A percentile compares a stretch with the other conserved stretches of the same genome.
phyloP scores from a whole-genome alignment of 2,797 vertebrate species.

The Acanthis flammea region DNA sequence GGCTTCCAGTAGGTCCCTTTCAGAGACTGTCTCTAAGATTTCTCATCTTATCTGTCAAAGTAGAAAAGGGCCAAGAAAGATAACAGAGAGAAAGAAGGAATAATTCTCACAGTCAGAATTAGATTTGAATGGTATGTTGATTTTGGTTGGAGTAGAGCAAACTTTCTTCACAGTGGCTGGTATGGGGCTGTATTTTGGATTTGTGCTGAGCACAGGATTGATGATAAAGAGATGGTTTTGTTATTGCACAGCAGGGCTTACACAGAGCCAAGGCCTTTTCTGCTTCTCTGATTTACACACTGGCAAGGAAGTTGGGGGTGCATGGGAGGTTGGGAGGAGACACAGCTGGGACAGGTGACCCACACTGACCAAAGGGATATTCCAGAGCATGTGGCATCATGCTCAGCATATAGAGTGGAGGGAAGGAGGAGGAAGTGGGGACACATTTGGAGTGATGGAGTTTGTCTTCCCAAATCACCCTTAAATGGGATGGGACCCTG shows the following conservation, averaged over 20 bases:
- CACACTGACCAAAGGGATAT: background rate
- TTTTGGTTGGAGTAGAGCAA: background rate
- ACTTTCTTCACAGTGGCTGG: background rate
- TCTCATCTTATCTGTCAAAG: background rate
- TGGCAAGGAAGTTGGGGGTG: fast-evolving
- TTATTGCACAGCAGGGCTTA: background rate
- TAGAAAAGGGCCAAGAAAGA: background rate
- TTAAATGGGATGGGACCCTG: too few relatives aligned
- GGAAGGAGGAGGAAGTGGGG: background rate
- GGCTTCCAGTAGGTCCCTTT: background rate
- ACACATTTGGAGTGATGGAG: background rate
- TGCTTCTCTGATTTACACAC: background rate
- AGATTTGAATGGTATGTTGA: background rate
- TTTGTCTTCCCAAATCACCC: background rate
- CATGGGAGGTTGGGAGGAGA: fast-evolving
- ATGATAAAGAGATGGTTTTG: background rate
- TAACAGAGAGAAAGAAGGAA: background rate
- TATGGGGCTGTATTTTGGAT: background rate
- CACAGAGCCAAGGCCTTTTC: background rate
- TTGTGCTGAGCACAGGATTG: background rate
- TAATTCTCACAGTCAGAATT: background rate
- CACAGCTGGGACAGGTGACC: background rate
- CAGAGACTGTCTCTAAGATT: background rate
- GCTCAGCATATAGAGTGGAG: background rate
- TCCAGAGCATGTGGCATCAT: background rate